A percentile compares a stretch with the other conserved stretches of the same genome.
Evolutionary conservation across 2,113 vertebrate genomes (phyloP).

Genomic region (Scartelaos histophorus): DNA sequence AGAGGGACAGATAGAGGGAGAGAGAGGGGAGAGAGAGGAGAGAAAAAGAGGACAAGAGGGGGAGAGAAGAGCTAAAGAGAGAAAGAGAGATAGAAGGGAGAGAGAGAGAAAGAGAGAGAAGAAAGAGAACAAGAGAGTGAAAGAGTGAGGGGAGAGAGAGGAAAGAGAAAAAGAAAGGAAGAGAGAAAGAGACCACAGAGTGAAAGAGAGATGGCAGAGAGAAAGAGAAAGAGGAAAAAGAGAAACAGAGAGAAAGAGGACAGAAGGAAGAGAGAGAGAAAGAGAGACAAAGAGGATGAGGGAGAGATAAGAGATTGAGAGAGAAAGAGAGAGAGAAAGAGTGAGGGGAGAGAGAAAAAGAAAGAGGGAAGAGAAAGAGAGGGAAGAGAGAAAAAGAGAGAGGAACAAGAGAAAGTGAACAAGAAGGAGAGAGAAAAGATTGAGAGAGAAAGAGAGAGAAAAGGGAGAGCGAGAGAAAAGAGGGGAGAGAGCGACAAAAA

Average conservation of each 20-base stretch:
- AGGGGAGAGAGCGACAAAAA: background rate
- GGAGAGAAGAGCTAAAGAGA: too few relatives aligned
- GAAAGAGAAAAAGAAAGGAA: background rate
- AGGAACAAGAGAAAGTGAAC: too few relatives aligned
- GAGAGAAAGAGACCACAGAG: background rate
- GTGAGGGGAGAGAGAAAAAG: slow-evolving; percentile 2
- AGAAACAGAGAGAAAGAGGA: background rate
- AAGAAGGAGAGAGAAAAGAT: background rate
- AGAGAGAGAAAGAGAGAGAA: too few relatives aligned
- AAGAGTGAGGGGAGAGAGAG: background rate
- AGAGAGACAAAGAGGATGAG: slow-evolving; percentile 16
- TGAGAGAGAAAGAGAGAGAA: background rate
- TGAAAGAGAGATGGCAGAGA: background rate
- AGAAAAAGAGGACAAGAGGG: background rate
- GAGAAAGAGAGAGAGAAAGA: background rate
- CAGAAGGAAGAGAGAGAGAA: background rate
- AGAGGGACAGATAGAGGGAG: slow-evolving; percentile 4
- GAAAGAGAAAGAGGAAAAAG: background rate
- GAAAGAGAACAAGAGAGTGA: too few relatives aligned
- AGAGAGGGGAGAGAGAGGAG: background rate
- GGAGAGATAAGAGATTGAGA: background rate
- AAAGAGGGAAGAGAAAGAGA: background rate
- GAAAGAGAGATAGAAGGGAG: too few relatives aligned
- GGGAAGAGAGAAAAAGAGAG: background rate
- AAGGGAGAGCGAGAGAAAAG: background rate